phyloP scores from a whole-genome alignment of 2,888 invertebrate genomes.

The Syrphus vitripennis region DNA sequence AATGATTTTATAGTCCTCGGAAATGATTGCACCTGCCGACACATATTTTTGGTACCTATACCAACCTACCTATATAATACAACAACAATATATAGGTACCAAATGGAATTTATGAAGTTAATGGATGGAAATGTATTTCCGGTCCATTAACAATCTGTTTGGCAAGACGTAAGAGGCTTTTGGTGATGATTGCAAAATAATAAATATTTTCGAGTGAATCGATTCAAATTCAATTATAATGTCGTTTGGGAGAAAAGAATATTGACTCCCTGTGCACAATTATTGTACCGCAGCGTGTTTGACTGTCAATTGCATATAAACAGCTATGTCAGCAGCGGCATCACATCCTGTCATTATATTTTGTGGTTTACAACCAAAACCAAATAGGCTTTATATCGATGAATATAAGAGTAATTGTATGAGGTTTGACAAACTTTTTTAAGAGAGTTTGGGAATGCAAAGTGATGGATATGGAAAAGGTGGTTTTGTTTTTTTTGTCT shows the following conservation, averaged over 20 bases:
- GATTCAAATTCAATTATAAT: conserved; percentile 42
- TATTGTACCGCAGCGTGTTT: not conserved
- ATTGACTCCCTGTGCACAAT: not conserved
- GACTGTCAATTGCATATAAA: conserved; percentile 12
- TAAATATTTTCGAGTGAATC: conserved; percentile 26
- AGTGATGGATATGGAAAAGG: no score
- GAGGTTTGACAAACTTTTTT: conserved; percentile 7
- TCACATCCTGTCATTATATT: not conserved
- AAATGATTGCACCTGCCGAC: conserved; percentile 10
- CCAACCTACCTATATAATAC: no score
- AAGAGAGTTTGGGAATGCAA: not conserved
- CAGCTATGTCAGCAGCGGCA: not conserved
- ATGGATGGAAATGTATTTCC: conserved; percentile 51
- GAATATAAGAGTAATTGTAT: not conserved
- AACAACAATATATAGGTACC: not conserved
- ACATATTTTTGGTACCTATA: no score
- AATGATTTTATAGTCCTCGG: no score
- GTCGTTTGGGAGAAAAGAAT: not conserved
- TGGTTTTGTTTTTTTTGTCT: not conserved
- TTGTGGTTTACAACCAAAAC: not conserved
- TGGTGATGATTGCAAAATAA: conserved; percentile 30
- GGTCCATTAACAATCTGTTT: conserved; percentile 34
- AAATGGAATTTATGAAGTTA: conserved; percentile 44
- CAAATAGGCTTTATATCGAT: not conserved
- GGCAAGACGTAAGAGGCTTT: conserved; percentile 1